phyloP scores from a whole-genome alignment of 2,797 vertebrate species.

The Sylvilagus floridanus region DNA sequence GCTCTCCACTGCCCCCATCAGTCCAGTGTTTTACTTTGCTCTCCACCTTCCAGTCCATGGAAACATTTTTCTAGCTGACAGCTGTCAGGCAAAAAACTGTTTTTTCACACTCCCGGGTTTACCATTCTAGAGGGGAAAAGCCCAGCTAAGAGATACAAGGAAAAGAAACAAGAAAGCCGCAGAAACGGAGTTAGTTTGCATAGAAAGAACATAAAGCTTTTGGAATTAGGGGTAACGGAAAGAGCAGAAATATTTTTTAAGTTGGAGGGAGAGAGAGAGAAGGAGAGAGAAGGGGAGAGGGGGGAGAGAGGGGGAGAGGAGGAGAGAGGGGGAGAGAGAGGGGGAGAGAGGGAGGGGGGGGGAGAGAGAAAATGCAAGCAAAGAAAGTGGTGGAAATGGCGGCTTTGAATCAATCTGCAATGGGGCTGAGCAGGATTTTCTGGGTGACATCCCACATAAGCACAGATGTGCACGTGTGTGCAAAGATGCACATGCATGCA shows the following conservation, averaged over 20 bases:
- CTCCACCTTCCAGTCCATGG: not conserved
- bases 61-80: not conserved
- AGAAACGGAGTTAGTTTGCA: not conserved
- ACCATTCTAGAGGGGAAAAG: not conserved
- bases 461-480: too few species aligned
- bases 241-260: not conserved
- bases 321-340: accelerated
- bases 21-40: not conserved
- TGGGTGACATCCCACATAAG: too few species aligned
- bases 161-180: not conserved
- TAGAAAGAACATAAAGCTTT: not conserved
- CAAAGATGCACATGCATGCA: too few species aligned
- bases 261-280: not conserved
- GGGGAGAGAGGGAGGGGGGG: accelerated
- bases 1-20: not conserved
- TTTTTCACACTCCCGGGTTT: not conserved
- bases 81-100: not conserved
- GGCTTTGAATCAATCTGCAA: too few species aligned
- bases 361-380: not conserved
- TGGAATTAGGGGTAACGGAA: not conserved
- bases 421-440: too few species aligned
- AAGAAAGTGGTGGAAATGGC: too few species aligned
- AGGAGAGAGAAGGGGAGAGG: not conserved
- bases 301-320: accelerated
- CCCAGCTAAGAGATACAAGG: accelerated